Percentiles rank a stretch among this genome's conserved stretches.
phyloP scores from a whole-genome alignment of 1,140 invertebrate species.

The Drosophila eugracilis region DNA sequence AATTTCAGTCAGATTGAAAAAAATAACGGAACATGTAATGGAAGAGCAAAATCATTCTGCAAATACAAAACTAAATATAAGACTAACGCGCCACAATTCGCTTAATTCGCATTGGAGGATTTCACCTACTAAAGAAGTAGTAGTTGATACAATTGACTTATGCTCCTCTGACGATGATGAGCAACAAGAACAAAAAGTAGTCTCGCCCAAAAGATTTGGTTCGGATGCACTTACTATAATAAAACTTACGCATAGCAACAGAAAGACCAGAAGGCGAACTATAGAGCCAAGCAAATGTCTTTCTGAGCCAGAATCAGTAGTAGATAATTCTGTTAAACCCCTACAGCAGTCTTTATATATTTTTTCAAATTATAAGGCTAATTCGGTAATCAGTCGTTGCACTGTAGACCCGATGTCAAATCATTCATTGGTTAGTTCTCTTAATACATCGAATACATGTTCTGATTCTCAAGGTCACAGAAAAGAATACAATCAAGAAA shows the following conservation, averaged over 20 bases:
- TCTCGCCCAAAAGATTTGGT: constrained; percentile 25
- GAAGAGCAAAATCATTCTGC: constrained; percentile 74
- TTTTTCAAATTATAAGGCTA: constrained; percentile 80
- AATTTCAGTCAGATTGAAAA: constrained; percentile 85
- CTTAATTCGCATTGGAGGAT: constrained; percentile 79
- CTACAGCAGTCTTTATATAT: constrained; percentile 79
- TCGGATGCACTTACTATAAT: constrained; percentile 46
- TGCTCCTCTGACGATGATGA: constrained; percentile 87
- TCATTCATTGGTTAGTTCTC: constrained; percentile 37
- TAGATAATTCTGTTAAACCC: constrained; percentile 60
- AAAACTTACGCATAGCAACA: constrained; percentile 41
- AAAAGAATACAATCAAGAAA: constrained; percentile 75
- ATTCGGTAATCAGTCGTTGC: constrained; percentile 63
- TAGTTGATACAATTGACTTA: constrained; percentile 85
- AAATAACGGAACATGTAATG: constrained; percentile 78
- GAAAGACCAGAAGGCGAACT: constrained; percentile 16
- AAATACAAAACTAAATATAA: constrained; percentile 78
- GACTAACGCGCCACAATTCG: constrained; percentile 76
- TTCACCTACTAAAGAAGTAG: constrained; percentile 74
- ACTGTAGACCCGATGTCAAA: constrained; percentile 52
- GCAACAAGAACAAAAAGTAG: constrained; percentile 54
- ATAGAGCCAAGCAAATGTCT: constrained; percentile 16
- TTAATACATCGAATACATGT: constrained; percentile 50
- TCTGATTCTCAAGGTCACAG: constrained; percentile 41
- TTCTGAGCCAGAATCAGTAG: constrained; percentile 31